phyloP scores from a whole-genome alignment of 2,797 vertebrate genomes.

The Liparis tanakae region DNA sequence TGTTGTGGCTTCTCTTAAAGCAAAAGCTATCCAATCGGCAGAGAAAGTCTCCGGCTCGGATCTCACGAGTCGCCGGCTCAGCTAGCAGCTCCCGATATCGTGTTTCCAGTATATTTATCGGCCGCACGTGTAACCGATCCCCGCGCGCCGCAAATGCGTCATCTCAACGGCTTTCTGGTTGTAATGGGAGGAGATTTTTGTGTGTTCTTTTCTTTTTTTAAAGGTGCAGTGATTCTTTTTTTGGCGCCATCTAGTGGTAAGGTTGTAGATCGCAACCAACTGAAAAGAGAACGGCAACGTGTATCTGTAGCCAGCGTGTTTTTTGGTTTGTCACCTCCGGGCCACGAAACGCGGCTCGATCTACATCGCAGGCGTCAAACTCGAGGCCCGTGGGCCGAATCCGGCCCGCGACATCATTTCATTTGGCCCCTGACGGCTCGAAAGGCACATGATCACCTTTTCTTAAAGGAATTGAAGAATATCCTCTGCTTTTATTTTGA shows the following conservation, averaged over 20 bases:
- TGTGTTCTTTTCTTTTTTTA: neutral
- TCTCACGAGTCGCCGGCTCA: neutral
- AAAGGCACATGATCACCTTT: no score
- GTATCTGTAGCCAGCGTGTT: no score
- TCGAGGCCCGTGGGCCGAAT: no score
- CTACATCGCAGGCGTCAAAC: no score
- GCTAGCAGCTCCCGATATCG: neutral
- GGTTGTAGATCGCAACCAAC: neutral
- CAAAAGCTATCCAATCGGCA: slow-evolving; percentile 3
- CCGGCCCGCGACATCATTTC: no score
- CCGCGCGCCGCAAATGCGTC: neutral
- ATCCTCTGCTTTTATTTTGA: no score
- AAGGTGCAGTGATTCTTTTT: neutral
- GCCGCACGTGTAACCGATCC: neutral
- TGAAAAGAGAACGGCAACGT: no score
- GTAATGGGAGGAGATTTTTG: neutral
- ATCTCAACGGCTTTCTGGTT: neutral
- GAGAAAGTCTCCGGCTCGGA: neutral
- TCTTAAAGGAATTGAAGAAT: no score
- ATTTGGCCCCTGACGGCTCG: no score
- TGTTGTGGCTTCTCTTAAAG: neutral
- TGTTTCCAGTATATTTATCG: neutral
- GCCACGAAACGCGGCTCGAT: neutral
- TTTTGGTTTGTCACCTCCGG: neutral
- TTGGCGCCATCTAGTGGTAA: neutral